Evolutionary conservation across 1,140 invertebrate species (phyloP), one percentile per base, ranked within the genome.

Genomic region (Frieseomelitta varia): DNA sequence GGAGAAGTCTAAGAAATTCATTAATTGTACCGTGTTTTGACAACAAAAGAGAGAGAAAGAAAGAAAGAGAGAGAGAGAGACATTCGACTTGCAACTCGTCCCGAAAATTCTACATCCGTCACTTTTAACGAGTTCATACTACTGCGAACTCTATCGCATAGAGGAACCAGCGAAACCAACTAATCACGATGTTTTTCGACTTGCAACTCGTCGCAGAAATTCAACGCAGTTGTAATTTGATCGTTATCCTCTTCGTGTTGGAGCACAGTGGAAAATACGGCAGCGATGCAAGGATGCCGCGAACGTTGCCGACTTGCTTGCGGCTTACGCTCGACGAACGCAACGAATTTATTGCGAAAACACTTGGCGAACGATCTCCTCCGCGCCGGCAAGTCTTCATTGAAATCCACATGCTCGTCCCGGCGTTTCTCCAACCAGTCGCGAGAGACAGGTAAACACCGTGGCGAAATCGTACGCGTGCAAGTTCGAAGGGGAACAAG

Each of bases 371-470:
- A 68, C 73, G 80, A 68, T 77, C 56, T 78, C 6, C 56, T 78
- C 6, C 0, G 63, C 27, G 53, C 55, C 30, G 14, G 85, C 78
- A 76, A 76, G 53, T 61, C 75, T 74, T 72, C 76, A 73, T 77
- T 63, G 81, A 61, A 67, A 87, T 67, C 76, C 68, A n/a, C 58
- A 75, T 68, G 1, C 51, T 21, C 27, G 56, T 47, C 53, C 27
- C 77, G 51, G 39, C 61, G 63, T 51, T 73, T 72, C 63, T 58
- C 55, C 84, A 75, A 56, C 79, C 63, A 72, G 34, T 71, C 78
- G 71, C 78, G 34, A 81, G 34, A 81, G 78, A 69, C 71, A 72
- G n/a, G 86, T 81, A 88, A 88, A 84, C 82, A 79, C 53, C 67
- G 27, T 11, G 65, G 19, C 27, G 53, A 67, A 84, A 79, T 84